Base-by-base conservation (phyloP, 1,140 invertebrate species). In the Drosophila parvula region DNA sequence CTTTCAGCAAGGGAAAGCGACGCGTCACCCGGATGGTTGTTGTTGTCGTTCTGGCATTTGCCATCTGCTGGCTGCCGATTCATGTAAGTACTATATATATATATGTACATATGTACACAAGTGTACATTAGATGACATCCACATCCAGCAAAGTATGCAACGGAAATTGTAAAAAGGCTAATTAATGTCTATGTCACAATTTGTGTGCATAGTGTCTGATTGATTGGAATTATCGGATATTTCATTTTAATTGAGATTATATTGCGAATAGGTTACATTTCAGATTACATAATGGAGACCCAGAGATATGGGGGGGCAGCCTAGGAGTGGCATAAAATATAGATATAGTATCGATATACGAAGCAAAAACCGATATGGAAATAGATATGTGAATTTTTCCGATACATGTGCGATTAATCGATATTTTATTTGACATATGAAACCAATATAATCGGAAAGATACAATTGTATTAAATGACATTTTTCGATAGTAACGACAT, bases 41-140 rank as follows among this genome's bases (percentile, higher is more conserved):
- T 40, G 96, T 98, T 22, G 98, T 99, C 14, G 97, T 99, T 0
- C 95, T 97, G 22, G 98, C 98, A 34, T 99, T 99, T 92, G 98
- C 98, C 10, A 93, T 98, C 38, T 99, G 98, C 93, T 99, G 98
- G 98, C 95, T 96, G 79, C 98, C 98, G 3, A 97, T 99, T 85
- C 98, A 98, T 94, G 95, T 97, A 73, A 94, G 94, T 88, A 73
- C 9, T 14, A 7, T n/a, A 6, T 1, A 12, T 10, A 48, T 0
- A 22, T 1, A 28, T 34, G 5, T 4, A 14, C 12, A 40, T 34
- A 48, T 14, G 10, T 5, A 12, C 36, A 34, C 12, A 4, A 5
- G 11, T 10, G 44, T 43, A 14, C 7, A 28, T 9, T 16, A 22
- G 22, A 27, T n/a, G 34, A 16, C 0, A 47, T 3, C 11, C 6